Evolutionary conservation across 2,113 vertebrate genomes (phyloP).

Genomic region (Cyprinodon brontotheroides): DNA sequence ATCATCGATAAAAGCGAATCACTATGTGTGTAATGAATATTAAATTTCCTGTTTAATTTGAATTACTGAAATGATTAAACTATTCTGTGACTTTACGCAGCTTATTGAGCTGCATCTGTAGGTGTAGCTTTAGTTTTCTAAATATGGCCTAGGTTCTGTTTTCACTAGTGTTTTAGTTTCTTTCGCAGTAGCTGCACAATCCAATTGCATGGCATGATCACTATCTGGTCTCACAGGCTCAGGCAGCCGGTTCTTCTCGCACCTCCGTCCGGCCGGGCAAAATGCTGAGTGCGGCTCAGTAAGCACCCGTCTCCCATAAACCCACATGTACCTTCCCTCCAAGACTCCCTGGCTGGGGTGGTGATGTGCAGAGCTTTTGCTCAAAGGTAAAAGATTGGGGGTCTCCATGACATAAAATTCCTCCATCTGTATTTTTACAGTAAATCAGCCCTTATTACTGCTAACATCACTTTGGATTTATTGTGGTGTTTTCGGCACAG

Average conservation of each 20-base stretch:
- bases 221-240: conserved; percentile 77
- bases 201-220: neutral
- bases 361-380: conserved; percentile 89
- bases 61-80: too few relatives aligned
- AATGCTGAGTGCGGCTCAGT: too few relatives aligned
- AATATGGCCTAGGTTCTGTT: too few relatives aligned
- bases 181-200: neutral
- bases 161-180: neutral
- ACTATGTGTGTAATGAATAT: too few relatives aligned
- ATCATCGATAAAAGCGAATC: too few relatives aligned
- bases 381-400: conserved; percentile 81
- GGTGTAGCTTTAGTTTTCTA: too few relatives aligned
- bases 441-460: neutral
- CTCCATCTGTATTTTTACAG: neutral
- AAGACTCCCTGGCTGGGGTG: conserved; percentile 86
- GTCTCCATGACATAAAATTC: neutral
- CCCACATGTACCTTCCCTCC: conserved; percentile 75
- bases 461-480: neutral
- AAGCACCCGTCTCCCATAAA: conserved; percentile 84
- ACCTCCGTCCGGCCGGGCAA: conserved; percentile 85
- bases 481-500: neutral
- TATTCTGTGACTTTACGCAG: neutral
- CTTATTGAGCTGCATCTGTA: neutral
- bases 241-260: conserved; percentile 87
- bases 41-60: too few relatives aligned